Evolutionary conservation across 2,888 invertebrate species (phyloP).

Genomic region (Sympetrum striolatum): DNA sequence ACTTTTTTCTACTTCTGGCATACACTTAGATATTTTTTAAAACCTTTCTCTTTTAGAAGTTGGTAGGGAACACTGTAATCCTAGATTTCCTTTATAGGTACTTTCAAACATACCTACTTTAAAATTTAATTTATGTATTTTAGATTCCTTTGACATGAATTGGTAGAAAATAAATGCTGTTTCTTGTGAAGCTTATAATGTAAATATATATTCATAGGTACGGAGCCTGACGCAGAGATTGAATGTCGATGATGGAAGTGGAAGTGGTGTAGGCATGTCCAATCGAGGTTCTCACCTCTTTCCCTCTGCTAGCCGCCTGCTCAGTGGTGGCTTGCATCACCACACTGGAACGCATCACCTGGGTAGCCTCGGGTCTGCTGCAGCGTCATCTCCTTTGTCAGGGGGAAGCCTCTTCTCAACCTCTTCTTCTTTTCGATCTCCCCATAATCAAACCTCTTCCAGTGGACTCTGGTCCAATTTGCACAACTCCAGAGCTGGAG

Average conservation of each 20-base stretch:
- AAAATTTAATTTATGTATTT: too few species aligned
- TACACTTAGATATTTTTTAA: too few species aligned
- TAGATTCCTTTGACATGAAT: too few species aligned
- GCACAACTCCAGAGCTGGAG: constrained; percentile 21
- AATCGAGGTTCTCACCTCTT: constrained; percentile 8
- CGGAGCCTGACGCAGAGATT: constrained; percentile 83
- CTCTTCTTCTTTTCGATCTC: background rate
- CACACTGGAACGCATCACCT: background rate
- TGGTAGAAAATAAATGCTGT: too few species aligned
- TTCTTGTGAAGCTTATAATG: too few species aligned
- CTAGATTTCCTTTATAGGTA: too few species aligned
- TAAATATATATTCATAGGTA: constrained; percentile 63
- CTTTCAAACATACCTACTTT: too few species aligned
- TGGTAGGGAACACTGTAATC: too few species aligned
- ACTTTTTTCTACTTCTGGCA: too few species aligned
- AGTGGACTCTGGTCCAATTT: background rate
- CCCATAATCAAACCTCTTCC: background rate
- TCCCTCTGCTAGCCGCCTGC: constrained; percentile 17
- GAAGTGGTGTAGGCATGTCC: background rate
- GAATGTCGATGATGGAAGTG: constrained; percentile 82
- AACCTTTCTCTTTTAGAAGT: too few species aligned
- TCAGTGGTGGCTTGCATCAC: constrained; percentile 3
- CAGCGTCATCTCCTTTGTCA: background rate
- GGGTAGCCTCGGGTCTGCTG: background rate
- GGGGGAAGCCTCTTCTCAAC: background rate